Evolutionary conservation across 2,113 vertebrate genomes (phyloP).

Genomic region (Bungarus multicinctus): DNA sequence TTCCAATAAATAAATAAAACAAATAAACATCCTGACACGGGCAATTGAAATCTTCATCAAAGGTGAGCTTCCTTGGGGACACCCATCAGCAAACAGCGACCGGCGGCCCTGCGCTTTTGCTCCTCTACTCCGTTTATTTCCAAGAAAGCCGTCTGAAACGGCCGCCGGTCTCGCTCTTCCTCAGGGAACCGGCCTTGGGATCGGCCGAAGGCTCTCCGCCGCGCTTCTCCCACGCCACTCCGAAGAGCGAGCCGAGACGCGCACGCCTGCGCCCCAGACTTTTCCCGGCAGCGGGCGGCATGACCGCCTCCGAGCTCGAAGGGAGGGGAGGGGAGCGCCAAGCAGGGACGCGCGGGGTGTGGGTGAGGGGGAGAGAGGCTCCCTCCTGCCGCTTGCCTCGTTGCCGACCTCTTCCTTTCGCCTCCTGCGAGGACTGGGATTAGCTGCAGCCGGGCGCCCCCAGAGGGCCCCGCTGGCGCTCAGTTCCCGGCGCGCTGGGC

Average conservation of each 20-base stretch:
- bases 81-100: neutral
- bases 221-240: conserved; percentile 5
- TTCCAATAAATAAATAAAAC: too few species aligned
- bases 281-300: conserved; percentile 9
- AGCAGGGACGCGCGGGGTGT: neutral
- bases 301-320: neutral
- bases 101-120: neutral
- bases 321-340: neutral
- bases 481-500: neutral
- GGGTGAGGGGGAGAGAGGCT: neutral
- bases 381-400: conserved; percentile 17
- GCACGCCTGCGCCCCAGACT: neutral
- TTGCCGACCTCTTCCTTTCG: neutral
- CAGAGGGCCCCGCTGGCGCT: neutral
- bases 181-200: neutral
- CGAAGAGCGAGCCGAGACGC: neutral
- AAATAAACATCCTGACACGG: neutral
- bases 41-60: neutral
- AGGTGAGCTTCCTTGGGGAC: neutral
- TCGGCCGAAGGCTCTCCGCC: neutral
- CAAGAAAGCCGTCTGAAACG: neutral
- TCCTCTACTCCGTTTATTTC: neutral
- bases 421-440: neutral
- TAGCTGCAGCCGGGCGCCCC: neutral
- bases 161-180: neutral